Base-by-base conservation (phyloP, 1,140 invertebrate species). In the Latrodectus geometricus region DNA sequence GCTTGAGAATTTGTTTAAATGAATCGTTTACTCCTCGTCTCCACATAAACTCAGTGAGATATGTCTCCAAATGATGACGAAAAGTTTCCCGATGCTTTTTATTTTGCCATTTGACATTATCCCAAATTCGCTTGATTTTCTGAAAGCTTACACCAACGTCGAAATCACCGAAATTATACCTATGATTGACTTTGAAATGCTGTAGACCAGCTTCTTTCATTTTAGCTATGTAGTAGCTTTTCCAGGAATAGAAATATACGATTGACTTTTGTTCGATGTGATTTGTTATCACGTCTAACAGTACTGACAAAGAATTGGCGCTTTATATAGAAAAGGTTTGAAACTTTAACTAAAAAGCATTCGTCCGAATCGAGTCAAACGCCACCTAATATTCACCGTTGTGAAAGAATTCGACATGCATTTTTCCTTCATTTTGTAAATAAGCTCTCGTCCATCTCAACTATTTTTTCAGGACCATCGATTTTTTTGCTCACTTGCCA, bases 71-170 rank as follows among this genome's bases (percentile, higher is more conserved):
- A 69, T 69, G 66, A 11, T 69, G 66, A 17, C n/a, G 66, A 9
- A 21, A 8, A 17, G 15, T 69, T 56, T 56, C 54, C 14, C 54
- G 8, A 14, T 56, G 54, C 50, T 35, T 20, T 9, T 52, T 17
- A 35, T 9, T 75, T 75, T 54, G 8, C 72, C 72, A 83, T 74
- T 74, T 61, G 54, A 20, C 54, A 65, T 66, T 83, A 14, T 2
- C 81, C 52, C 81, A 83, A 8, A 74, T 54, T 61, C 52, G 56
- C 35, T 85, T 72, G 9, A 85, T 78, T 76, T 75, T 76, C 49
- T 87, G 69, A 3, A 35, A 75, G 76, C 81, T 11, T 8, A 52
- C 35, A n/a, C 20, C 87, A 74, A 84, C 87, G 20, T 80, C 87
- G 0, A 69, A 77, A 76, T 88, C 73, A 61, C 65, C 65, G 66